Conservation (phyloP, 1,140 invertebrate species). For the Hestina assimilis region DNA sequence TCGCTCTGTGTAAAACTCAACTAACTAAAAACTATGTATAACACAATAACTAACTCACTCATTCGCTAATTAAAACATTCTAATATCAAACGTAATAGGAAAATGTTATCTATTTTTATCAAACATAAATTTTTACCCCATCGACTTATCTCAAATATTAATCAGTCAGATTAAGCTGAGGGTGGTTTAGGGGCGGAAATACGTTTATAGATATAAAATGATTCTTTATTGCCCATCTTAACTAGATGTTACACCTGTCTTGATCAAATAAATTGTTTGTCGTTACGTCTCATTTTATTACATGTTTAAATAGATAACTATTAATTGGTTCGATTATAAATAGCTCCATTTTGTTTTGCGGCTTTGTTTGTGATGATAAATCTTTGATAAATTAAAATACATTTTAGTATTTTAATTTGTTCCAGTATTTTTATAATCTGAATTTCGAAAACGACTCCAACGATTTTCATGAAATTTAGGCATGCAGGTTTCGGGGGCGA, state of each 20-base stretch:
- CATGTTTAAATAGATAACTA: slow-evolving; percentile 23
- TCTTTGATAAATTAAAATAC: neutral
- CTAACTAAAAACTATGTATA: no score
- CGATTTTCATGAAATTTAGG: no score
- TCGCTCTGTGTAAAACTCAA: no score
- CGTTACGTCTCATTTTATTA: slow-evolving; percentile 20
- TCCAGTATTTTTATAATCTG: no score
- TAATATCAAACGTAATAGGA: neutral
- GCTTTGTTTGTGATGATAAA: neutral
- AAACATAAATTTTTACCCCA: neutral
- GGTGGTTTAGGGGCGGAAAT: slow-evolving; percentile 44
- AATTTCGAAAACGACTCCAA: no score
- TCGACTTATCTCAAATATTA: slow-evolving; percentile 40
- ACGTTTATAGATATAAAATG: slow-evolving; percentile 36
- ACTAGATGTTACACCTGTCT: slow-evolving; percentile 37
- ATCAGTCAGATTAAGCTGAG: slow-evolving; percentile 37
- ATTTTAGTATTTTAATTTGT: no score
- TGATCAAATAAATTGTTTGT: slow-evolving; percentile 28
- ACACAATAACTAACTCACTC: no score
- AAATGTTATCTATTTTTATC: neutral
- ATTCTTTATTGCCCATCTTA: slow-evolving; percentile 27
- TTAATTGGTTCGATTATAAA: slow-evolving; percentile 17
- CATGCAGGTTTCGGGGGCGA: no score
- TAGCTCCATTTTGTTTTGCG: slow-evolving; percentile 2
- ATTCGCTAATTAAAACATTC: no score